Base-by-base conservation (phyloP, 2,113 vertebrate species). In the Clarias magur region DNA sequence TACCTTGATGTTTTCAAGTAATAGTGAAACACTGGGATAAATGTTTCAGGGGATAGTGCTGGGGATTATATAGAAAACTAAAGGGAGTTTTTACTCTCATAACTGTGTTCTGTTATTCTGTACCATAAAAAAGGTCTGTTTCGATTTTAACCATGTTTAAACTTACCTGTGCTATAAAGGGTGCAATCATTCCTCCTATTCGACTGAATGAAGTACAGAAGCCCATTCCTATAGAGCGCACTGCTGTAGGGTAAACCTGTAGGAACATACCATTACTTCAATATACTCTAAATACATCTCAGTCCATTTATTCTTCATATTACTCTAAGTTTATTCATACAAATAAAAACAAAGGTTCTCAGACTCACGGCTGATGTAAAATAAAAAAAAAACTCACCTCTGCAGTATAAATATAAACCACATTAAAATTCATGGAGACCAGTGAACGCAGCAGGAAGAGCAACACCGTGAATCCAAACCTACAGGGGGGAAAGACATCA, bases 371-470 rank as follows among this genome's bases (percentile, higher is more conserved):
- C 13, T 15, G 2, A 80, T 80, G 23, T 60, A 10, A 62, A 80
- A 38, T 1, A 38, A 38, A 38, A 38, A 38, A 60, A 25, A 0
- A 38, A 1, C 87, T 88, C 38, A 99, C 98, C 97, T 99, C 98
- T 3, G 98, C 98, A 0, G 98, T 99, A 89, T 99, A 99, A 90
- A 99, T 97, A 86, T 99, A 99, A 90, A 98, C 96, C 89, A 96
- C 98, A 82, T 95, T 99, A 93, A 99, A 99, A 92, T 99, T 99
- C 86, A 98, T 97, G 0, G 98, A 95, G 80, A 98, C 97, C 90
- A 98, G 89, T 7, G 98, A 96, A 4, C 96, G 95, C 48, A 99
- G 93, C 92, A 97, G 91, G 91, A 99, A 99, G 62, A 99, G 95
- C 90, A 99, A 94, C 60, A 95, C 93, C 0, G 90, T 96, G 87